These are phyloP conservation scores for Julus scandinavius DNA, from an alignment of 2,888 invertebrate genomes.

Conservation along the genomic window DNA sequence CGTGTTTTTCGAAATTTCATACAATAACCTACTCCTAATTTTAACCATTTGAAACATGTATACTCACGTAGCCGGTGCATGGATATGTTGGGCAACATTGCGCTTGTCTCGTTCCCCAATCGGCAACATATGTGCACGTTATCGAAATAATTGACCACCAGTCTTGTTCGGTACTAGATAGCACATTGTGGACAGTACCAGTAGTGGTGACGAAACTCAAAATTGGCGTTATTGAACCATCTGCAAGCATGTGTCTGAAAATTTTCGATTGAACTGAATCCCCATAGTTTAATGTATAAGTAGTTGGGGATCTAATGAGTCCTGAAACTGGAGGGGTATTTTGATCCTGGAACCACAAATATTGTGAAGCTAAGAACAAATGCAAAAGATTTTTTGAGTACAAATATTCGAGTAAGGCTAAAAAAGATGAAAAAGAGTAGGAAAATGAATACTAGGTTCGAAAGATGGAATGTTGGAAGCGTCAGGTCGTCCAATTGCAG, in stretches of 20 bases:
- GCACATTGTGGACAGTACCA: neutral
- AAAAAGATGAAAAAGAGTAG: neutral
- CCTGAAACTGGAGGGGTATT: too few species aligned
- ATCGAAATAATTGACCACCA: neutral
- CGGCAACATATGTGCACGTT: neutral
- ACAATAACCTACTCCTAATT: too few species aligned
- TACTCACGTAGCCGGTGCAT: conserved; percentile 8
- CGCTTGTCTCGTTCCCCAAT: neutral
- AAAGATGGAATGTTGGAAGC: neutral
- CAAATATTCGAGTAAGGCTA: too few species aligned
- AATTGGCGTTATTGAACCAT: too few species aligned
- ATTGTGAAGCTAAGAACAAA: too few species aligned
- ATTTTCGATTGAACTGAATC: too few species aligned
- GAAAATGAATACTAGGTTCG: neutral
- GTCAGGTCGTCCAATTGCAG: neutral
- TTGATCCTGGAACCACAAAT: too few species aligned
- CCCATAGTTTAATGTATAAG: too few species aligned
- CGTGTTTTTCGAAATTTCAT: too few species aligned
- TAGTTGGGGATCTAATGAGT: too few species aligned
- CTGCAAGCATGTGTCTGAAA: too few species aligned
- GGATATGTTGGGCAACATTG: neutral
- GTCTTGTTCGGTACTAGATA: neutral
- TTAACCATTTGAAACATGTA: neutral
- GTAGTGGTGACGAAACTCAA: neutral
- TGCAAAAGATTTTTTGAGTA: too few species aligned